Evolutionary conservation across 2,888 invertebrate genomes (phyloP).

Genomic region (Amaurobius ferox): DNA sequence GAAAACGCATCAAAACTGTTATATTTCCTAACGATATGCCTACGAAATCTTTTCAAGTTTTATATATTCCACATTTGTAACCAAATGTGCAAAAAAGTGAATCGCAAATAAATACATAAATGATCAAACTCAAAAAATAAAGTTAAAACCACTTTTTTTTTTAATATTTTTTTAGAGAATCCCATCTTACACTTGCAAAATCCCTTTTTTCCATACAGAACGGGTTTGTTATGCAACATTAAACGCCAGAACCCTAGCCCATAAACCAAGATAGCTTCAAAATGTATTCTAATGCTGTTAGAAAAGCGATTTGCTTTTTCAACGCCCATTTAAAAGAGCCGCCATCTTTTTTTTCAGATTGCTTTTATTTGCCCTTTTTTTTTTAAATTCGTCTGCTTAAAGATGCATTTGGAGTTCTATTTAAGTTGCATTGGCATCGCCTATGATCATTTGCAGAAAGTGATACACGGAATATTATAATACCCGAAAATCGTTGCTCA

Average conservation of each 20-base stretch:
- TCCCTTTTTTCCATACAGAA: constrained; percentile 18
- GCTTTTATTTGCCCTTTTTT: constrained; percentile 40
- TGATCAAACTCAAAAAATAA: constrained; percentile 20
- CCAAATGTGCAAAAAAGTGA: constrained; percentile 26
- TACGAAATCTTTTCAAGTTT: background rate
- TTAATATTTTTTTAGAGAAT: constrained; percentile 18
- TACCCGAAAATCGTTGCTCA: constrained; percentile 12
- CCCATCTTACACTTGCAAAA: constrained; percentile 11
- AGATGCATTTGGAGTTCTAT: constrained; percentile 45
- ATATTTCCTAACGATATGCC: background rate
- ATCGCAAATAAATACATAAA: constrained; percentile 38
- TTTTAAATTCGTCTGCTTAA: constrained; percentile 48
- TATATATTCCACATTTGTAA: constrained; percentile 17
- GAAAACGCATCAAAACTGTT: background rate
- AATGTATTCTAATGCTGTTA: constrained; percentile 71
- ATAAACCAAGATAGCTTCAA: constrained; percentile 54
- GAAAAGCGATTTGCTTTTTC: constrained; percentile 71
- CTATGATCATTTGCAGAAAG: constrained; percentile 19
- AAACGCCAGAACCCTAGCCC: constrained; percentile 57
- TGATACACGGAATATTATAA: constrained; percentile 20
- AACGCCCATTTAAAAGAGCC: constrained; percentile 56
- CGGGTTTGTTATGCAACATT: constrained; percentile 63
- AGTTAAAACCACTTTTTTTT: background rate
- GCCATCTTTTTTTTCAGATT: constrained; percentile 20
- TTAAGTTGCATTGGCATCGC: constrained; percentile 40